Percentiles rank a stretch among this genome's conserved stretches.
These are phyloP conservation scores for Mionectes macconnelli DNA, from an alignment of 2,113 vertebrate species.

Conservation along the genomic window DNA sequence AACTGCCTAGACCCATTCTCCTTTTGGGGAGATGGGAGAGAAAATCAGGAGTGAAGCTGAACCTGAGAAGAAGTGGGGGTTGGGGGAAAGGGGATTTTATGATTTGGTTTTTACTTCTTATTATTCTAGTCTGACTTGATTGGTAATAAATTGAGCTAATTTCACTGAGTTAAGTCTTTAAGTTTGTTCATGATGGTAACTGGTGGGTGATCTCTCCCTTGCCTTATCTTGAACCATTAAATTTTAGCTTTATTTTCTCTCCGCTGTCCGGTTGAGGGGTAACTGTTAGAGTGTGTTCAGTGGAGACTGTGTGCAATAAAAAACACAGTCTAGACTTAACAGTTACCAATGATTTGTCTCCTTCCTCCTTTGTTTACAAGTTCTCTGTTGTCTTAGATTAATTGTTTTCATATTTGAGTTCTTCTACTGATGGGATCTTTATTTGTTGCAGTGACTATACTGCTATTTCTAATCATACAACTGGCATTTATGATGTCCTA, in stretches of 20 bases:
- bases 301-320: neutral
- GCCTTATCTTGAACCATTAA: neutral
- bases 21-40: neutral
- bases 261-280: neutral
- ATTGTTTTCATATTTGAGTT: neutral
- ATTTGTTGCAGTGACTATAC: neutral
- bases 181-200: neutral
- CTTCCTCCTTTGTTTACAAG: neutral
- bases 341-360: neutral
- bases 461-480: neutral
- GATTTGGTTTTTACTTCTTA: neutral
- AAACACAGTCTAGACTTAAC: neutral
- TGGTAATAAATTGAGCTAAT: neutral
- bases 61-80: neutral
- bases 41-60: neutral
- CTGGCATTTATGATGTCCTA: neutral
- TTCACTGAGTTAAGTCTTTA: neutral
- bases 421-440: neutral
- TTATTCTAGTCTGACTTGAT: neutral
- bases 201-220: neutral
- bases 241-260: neutral
- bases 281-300: neutral
- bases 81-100: neutral
- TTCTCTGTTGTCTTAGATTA: neutral
- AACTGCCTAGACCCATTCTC: neutral